phyloP scores from a whole-genome alignment of 2,797 vertebrate genomes.

The Clamator glandarius region DNA sequence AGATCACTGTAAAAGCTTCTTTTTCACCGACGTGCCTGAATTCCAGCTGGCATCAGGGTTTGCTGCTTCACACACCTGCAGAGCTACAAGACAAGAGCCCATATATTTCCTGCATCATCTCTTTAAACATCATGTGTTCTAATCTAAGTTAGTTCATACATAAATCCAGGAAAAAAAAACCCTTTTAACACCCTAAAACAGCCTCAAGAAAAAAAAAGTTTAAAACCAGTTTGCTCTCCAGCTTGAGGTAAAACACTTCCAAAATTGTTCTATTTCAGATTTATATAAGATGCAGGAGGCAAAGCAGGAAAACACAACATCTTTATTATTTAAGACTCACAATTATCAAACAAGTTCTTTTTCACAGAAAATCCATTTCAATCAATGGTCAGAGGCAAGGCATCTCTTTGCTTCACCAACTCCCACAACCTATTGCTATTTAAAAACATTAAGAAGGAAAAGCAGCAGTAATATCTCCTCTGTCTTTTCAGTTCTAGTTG shows the following conservation, averaged over 20 bases:
- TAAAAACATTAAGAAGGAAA: neutral
- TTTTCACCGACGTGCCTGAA: neutral
- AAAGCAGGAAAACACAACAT: neutral
- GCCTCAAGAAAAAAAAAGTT: neutral
- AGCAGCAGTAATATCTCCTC: neutral
- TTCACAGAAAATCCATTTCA: neutral
- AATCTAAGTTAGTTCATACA: neutral
- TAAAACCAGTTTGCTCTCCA: neutral
- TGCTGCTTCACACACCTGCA: neutral
- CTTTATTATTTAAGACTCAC: neutral
- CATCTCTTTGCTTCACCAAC: neutral
- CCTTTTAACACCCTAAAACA: neutral
- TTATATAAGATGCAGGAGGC: neutral
- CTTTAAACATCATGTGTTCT: neutral
- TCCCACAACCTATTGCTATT: neutral
- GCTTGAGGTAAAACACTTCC: neutral
- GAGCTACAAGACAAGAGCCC: neutral
- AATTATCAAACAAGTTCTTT: neutral
- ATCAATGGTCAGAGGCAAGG: accelerated
- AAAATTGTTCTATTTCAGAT: neutral
- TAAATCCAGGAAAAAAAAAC: neutral
- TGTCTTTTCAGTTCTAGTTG: neutral
- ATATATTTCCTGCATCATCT: accelerated
- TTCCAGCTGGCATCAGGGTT: neutral
- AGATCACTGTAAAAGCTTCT: neutral